Evolutionary conservation across 2,113 vertebrate species (phyloP), one percentile per base, ranked within the genome.

Genomic region (Diglossa brunneiventris): DNA sequence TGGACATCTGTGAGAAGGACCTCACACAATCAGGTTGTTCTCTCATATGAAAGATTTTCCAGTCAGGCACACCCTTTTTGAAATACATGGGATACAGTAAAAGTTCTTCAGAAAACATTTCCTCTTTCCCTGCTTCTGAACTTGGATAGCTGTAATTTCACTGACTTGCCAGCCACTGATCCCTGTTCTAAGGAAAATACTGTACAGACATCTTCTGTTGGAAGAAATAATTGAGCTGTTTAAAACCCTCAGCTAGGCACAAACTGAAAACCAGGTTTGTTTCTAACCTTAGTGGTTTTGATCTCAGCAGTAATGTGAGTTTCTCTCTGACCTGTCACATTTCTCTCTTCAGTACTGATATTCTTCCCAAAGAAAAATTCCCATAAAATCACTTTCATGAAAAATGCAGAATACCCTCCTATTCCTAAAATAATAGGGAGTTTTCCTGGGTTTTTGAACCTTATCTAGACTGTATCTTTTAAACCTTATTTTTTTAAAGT

Each of bases 1-100:
- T 94, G 80, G 50, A 86, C 66, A 92, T 92, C 92, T 88, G 44
- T 49, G 31, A 68, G 76, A 49, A 93, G 72, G 93, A 96, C 88
- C 92, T 92, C 95, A 95, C 93, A 82, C 93, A 64, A 61, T 83
- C 92, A 78, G 68, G 56, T 53, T 83, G 18, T 39, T 92, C 61
- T 59, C 41, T 83, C 68, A 55, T 20, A 46, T 11, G 24, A 50
- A 87, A 88, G 44, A 42, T 63, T 88, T 97, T 96, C 83, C 6
- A 1, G 37, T 53, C 56, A 86, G 72, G 39, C 56, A 49, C 84
- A 67, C 78, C 87, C 64, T 86, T 86, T 76, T 52, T 90, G 55
- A 89, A 74, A 55, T 86, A 70, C 1, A 0, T 68, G 77, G 61
- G 33, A 70, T 41, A 78, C 23, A 61, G 14, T 46, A 42, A 69